These are phyloP conservation scores for Eremobia ochroleuca DNA, from an alignment of 2,888 invertebrate species.

Conservation along the genomic window DNA sequence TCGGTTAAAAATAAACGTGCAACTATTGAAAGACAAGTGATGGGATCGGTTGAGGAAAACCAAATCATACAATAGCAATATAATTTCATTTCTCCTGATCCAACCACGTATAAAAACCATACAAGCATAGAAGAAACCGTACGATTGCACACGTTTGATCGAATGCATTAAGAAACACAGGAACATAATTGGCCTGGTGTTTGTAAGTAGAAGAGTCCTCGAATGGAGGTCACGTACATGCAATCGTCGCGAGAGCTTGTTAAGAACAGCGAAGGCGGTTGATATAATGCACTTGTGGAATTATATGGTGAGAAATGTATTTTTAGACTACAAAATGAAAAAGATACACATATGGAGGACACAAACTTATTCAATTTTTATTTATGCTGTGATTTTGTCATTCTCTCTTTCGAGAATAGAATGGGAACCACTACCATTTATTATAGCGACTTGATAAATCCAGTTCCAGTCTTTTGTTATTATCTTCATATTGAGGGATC, in stretches of 20 bases:
- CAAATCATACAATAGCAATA: background rate
- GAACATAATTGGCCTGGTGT: conserved; percentile 53
- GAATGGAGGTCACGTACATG: conserved; percentile 64
- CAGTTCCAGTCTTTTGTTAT: background rate
- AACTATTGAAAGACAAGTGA: background rate
- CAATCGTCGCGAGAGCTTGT: conserved; percentile 57
- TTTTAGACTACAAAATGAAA: conserved; percentile 39
- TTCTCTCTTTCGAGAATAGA: background rate
- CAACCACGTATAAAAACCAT: background rate
- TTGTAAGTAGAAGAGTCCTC: conserved; percentile 47
- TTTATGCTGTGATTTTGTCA: conserved; percentile 13
- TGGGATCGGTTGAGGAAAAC: background rate
- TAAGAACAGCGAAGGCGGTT: conserved; percentile 36
- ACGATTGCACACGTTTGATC: conserved; percentile 23
- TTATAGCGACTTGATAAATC: background rate
- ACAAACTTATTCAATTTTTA: background rate
- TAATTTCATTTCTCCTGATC: background rate
- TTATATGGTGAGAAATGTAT: conserved; percentile 24
- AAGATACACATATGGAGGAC: background rate
- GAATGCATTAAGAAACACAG: conserved; percentile 43
- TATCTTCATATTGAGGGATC: too few relatives aligned
- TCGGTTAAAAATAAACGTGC: background rate
- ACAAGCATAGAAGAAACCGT: background rate
- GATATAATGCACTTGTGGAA: conserved; percentile 49
- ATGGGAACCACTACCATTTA: background rate